Conservation (phyloP, 2,113 vertebrate species). For the Lamprotornis superbus region DNA sequence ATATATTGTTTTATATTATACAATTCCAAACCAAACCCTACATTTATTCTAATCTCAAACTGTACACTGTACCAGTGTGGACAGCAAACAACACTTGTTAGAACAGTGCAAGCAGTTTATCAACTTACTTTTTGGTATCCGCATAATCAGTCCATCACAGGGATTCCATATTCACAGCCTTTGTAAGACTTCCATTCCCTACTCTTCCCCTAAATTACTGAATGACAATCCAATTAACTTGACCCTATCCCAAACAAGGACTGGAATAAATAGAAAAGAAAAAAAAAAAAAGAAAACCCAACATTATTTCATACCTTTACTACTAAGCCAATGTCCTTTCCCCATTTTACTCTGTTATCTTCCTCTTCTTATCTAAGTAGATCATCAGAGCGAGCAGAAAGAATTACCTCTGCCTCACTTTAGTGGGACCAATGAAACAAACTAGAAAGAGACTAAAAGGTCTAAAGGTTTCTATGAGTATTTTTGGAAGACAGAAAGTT, state of each 20-base stretch:
- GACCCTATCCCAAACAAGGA: not conserved
- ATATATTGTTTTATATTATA: not conserved
- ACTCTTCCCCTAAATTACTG: not conserved
- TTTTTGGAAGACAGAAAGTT: not conserved
- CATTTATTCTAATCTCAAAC: not conserved
- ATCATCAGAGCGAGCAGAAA: not conserved
- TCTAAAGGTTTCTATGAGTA: not conserved
- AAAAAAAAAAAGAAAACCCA: not conserved
- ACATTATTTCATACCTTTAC: not conserved
- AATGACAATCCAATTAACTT: not conserved
- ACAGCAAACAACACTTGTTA: not conserved
- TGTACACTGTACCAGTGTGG: not conserved
- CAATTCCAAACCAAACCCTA: not conserved
- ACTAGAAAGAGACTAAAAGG: not conserved
- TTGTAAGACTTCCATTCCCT: not conserved
- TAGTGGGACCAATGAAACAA: not conserved
- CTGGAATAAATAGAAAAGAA: not conserved
- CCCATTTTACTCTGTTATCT: not conserved
- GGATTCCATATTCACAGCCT: not conserved
- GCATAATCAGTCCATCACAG: not conserved
- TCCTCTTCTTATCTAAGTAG: not conserved
- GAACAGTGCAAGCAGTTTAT: not conserved
- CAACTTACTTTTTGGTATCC: not conserved
- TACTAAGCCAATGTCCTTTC: not conserved
- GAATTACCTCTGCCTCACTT: not conserved